These are phyloP conservation scores for Drosophila macrospina DNA, from an alignment of 2,888 invertebrate species.

Conservation along the genomic window DNA sequence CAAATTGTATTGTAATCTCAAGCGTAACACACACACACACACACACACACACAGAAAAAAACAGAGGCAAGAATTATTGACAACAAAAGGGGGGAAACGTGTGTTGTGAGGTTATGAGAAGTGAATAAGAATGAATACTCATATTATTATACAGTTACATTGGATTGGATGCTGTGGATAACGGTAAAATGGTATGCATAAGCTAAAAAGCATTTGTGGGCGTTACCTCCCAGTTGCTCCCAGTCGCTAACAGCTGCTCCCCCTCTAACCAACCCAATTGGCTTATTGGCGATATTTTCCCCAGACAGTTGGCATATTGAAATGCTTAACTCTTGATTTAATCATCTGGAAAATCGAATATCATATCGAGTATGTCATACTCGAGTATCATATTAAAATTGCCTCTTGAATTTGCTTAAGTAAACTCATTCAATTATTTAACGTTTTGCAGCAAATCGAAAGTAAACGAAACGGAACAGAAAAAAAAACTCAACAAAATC, in stretches of 20 bases:
- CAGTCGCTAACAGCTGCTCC: no score
- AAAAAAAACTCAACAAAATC: neutral
- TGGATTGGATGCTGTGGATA: slow-evolving; percentile 1
- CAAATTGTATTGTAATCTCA: slow-evolving; percentile 43
- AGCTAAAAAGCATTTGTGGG: neutral
- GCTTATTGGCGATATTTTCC: slow-evolving; percentile 10
- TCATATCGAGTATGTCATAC: slow-evolving; percentile 5
- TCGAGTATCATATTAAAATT: slow-evolving; percentile 4
- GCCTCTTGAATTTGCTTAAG: neutral
- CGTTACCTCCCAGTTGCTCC: neutral
- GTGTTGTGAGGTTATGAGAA: slow-evolving; percentile 9
- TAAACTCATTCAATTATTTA: slow-evolving; percentile 2
- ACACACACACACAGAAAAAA: no score
- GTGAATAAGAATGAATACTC: slow-evolving; percentile 18
- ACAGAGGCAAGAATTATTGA: no score
- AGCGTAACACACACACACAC: slow-evolving; percentile 4
- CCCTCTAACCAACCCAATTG: neutral
- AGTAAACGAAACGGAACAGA: neutral
- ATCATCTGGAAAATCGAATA: slow-evolving; percentile 47
- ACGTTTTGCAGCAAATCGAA: neutral
- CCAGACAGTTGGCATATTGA: slow-evolving; percentile 24
- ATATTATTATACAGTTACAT: slow-evolving; percentile 18
- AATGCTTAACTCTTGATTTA: slow-evolving; percentile 36
- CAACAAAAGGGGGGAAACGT: no score
- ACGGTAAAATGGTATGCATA: neutral